Conservation (phyloP, 2,888 invertebrate genomes). For the Eupithecia subumbrata region DNA sequence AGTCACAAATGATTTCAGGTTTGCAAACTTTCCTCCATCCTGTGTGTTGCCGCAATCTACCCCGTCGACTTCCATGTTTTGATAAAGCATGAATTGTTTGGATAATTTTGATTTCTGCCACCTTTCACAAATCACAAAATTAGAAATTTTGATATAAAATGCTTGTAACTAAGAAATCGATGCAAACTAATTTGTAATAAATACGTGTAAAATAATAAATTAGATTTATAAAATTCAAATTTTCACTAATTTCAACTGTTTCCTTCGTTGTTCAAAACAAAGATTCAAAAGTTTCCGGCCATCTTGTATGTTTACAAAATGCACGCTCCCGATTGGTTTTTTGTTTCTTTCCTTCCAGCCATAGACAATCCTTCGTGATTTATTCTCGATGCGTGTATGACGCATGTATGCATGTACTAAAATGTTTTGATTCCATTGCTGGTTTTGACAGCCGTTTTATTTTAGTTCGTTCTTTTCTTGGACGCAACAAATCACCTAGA, state of each 20-base stretch:
- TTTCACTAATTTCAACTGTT: conserved; percentile 72
- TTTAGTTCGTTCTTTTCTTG: too few relatives aligned
- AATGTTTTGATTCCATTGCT: background rate
- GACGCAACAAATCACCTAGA: too few relatives aligned
- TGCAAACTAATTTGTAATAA: conserved; percentile 33
- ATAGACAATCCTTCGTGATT: conserved; percentile 29
- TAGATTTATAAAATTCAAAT: conserved; percentile 25
- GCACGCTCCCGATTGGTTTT: conserved; percentile 52
- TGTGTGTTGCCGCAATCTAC: conserved; percentile 62
- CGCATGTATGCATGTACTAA: background rate
- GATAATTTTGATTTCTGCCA: background rate
- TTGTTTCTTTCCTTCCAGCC: background rate
- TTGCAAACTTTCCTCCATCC: conserved; percentile 72
- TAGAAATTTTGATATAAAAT: background rate
- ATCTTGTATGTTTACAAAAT: conserved; percentile 62
- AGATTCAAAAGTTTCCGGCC: conserved; percentile 36
- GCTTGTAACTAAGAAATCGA: conserved; percentile 3
- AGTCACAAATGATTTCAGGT: conserved; percentile 82
- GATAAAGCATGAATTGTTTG: conserved; percentile 21
- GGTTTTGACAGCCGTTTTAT: too few relatives aligned
- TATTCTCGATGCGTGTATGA: background rate
- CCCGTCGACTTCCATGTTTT: conserved; percentile 74
- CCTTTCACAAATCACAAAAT: background rate
- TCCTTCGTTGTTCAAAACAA: conserved; percentile 48
- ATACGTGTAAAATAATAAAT: conserved; percentile 40